Conservation (phyloP, 2,113 vertebrate species). For the Pongo abelii region DNA sequence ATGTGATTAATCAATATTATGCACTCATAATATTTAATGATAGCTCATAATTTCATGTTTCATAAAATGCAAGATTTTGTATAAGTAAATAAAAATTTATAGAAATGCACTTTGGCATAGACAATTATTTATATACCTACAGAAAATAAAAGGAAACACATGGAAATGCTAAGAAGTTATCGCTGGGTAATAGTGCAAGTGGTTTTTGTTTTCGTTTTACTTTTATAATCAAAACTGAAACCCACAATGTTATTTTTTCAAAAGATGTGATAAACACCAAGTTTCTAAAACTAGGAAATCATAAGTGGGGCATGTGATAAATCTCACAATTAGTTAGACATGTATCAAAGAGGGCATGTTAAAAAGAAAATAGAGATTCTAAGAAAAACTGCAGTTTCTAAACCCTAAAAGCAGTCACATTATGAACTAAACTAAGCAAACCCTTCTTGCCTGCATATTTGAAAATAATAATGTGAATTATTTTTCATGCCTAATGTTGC, state of each 20-base stretch:
- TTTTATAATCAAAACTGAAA: neutral
- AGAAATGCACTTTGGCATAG: neutral
- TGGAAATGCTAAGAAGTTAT: neutral
- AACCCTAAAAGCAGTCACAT: conserved; percentile 4
- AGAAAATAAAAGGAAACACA: conserved; percentile 7
- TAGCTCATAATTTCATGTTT: neutral
- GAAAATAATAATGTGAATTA: neutral
- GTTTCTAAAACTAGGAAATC: neutral
- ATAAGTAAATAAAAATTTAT: neutral
- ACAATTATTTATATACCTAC: neutral
- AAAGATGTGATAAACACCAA: neutral
- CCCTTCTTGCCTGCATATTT: neutral
- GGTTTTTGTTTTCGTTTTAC: neutral
- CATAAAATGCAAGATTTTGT: conserved; percentile 16
- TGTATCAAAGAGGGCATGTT: neutral
- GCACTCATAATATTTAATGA: neutral
- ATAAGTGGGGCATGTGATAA: neutral
- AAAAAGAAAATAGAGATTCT: neutral
- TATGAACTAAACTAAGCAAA: neutral
- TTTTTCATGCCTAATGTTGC: neutral
- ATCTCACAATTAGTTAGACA: conserved; percentile 17
- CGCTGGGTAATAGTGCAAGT: neutral
- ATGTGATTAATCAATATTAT: neutral
- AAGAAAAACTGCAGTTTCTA: neutral
- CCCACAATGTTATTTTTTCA: neutral